Conservation (phyloP, 1,140 invertebrate species). For the Babylonia areolata region DNA sequence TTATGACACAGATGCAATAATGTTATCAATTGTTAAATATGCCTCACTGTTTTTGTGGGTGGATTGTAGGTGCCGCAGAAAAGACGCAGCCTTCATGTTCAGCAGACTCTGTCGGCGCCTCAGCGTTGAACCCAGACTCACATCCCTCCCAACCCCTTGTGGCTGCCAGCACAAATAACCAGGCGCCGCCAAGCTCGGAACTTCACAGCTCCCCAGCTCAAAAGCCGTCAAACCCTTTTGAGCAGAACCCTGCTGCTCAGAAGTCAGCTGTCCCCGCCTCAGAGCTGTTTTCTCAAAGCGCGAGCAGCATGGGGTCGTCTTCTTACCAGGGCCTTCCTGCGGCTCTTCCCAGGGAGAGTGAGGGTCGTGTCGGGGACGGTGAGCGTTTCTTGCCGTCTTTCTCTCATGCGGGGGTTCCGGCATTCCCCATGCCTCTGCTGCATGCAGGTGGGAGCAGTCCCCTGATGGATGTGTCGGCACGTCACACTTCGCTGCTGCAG, state of each 20-base stretch:
- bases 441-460: neutral
- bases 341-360: neutral
- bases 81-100: too few species aligned
- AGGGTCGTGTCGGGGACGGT: neutral
- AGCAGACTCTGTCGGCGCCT: too few species aligned
- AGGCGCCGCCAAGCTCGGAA: neutral
- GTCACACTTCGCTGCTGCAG: neutral
- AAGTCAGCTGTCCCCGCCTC: slow-evolving; percentile 6
- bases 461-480: neutral
- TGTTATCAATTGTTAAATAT: too few species aligned
- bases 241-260: neutral
- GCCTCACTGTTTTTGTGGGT: too few species aligned
- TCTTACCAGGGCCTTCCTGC: slow-evolving; percentile 1
- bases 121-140: neutral
- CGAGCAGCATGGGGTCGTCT: slow-evolving; percentile 18
- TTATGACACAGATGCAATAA: too few species aligned
- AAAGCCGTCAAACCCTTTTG: neutral
- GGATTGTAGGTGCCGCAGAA: too few species aligned
- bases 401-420: neutral
- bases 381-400: neutral
- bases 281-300: slow-evolving; percentile 13
- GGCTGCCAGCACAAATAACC: neutral
- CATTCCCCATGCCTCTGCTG: neutral
- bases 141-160: neutral
- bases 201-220: neutral